Percentiles rank a stretch among this genome's conserved stretches.
Evolutionary conservation across 1,140 invertebrate species (phyloP).

Genomic region (Onthophagus taurus): DNA sequence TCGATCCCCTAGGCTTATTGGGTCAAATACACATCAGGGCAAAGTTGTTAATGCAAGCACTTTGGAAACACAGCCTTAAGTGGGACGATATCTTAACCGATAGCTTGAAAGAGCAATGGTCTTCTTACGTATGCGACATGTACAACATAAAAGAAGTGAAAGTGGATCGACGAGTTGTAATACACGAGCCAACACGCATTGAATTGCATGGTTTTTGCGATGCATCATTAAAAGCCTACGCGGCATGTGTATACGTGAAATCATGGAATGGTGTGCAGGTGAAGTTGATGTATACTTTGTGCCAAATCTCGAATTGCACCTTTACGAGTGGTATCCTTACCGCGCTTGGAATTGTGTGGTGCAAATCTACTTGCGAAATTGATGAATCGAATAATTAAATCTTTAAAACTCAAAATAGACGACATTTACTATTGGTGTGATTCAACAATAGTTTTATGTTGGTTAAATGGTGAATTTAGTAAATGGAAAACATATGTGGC

Average conservation of each 20-base stretch:
- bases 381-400: constrained; percentile 14
- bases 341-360: constrained; percentile 26
- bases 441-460: constrained; percentile 36
- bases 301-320: constrained; percentile 25
- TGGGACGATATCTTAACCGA: constrained; percentile 22
- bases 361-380: constrained; percentile 28
- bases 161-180: constrained; percentile 21
- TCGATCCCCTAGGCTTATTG: constrained; percentile 5
- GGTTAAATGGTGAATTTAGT: constrained; percentile 27
- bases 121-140: constrained; percentile 19
- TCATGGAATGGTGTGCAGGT: constrained; percentile 19
- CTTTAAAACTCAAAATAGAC: constrained; percentile 21
- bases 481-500: constrained; percentile 28
- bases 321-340: constrained; percentile 22
- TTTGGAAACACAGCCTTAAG: constrained; percentile 20
- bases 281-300: constrained; percentile 12
- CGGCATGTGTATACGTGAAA: constrained; percentile 24
- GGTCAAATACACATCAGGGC: constrained; percentile 15
- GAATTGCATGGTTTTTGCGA: constrained; percentile 32
- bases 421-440: constrained; percentile 35
- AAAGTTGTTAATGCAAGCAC: constrained; percentile 23
- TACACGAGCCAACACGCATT: constrained; percentile 11
- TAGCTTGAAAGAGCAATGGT: constrained; percentile 21
- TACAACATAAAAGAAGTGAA: constrained; percentile 20
- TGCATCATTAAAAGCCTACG: constrained; percentile 25